These are phyloP conservation scores for Cardiocondyla obscurior DNA, from an alignment of 1,140 invertebrate species.

Conservation along the genomic window DNA sequence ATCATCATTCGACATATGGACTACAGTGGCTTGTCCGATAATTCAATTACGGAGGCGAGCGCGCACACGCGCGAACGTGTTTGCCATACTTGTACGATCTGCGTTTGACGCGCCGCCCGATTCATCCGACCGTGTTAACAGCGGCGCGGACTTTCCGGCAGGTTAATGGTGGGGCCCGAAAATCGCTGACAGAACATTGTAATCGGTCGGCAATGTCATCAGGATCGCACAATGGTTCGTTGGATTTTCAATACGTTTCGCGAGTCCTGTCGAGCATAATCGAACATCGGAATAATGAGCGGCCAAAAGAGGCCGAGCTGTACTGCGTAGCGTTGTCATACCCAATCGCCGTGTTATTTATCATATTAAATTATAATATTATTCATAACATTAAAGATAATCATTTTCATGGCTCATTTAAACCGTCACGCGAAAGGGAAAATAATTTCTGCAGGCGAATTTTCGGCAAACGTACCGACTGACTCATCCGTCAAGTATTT, in stretches of 20 bases:
- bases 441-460: not conserved
- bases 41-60: conserved; percentile 62
- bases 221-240: conserved; percentile 58
- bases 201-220: conserved; percentile 59
- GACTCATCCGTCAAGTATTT: not conserved
- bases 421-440: not conserved
- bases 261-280: conserved; percentile 41
- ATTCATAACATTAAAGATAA: conserved; percentile 24
- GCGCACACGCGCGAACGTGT: conserved; percentile 48
- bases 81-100: conserved; percentile 71
- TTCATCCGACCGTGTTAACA: conserved; percentile 69
- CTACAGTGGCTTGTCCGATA: conserved; percentile 69
- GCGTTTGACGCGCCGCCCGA: conserved; percentile 69
- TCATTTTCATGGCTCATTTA: conserved; percentile 35
- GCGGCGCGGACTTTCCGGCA: conserved; percentile 64
- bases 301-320: conserved; percentile 32
- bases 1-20: conserved; percentile 70
- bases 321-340: conserved; percentile 29
- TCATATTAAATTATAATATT: too few relatives aligned
- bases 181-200: conserved; percentile 65
- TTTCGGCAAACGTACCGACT: not conserved
- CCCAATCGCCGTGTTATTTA: conserved; percentile 41
- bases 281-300: conserved; percentile 44
- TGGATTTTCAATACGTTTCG: conserved; percentile 62
- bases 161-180: conserved; percentile 55